Base-by-base conservation (phyloP, 2,113 vertebrate species). In the Psettodes erumei region DNA sequence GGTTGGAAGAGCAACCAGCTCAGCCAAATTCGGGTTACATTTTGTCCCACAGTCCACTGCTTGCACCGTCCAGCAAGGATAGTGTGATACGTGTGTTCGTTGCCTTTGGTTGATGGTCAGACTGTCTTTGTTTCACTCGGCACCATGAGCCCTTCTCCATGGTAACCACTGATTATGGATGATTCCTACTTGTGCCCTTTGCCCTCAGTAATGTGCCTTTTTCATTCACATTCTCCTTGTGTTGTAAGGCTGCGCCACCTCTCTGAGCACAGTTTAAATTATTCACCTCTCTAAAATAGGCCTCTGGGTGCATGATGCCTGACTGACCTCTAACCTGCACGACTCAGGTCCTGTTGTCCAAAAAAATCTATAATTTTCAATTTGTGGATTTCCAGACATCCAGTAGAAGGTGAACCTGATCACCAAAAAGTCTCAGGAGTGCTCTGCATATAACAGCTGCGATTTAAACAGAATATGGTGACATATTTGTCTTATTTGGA, bases 101-200 rank as follows among this genome's bases (percentile, higher is more conserved):
- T 9, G 13, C 21, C 18, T 23, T 71, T 51, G 43, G 54, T 67
- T 63, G 79, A 74, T 45, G 48, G 65, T 69, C 76, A 82, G 35
- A 15, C 35, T 18, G 54, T 74, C 59, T 77, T 87, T 81, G 67
- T 83, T 79, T 75, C 66, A 45, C 47, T 53, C 11, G 2, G 3
- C 59, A 64, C 42, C 58, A 64, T 58, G 71, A 79, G 69, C 60
- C 7, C 6, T 33, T 84, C 71, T 76, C 89, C 79, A 79, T 77
- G 82, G 82, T 68, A 87, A 91, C 88, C 69, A 45, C 88, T 90
- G 90, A 93, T 92, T 90, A 90, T 67, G 47, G 82, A 89, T 82
- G 85, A 90, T 89, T 92, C 86, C 70, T 82, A 58, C 79, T 68
- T 15, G 50, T 87, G 85, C 71, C 82, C 88, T 94, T 89, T 93